Evolutionary conservation across 2,888 invertebrate genomes (phyloP).

Genomic region (Parnassius apollo): DNA sequence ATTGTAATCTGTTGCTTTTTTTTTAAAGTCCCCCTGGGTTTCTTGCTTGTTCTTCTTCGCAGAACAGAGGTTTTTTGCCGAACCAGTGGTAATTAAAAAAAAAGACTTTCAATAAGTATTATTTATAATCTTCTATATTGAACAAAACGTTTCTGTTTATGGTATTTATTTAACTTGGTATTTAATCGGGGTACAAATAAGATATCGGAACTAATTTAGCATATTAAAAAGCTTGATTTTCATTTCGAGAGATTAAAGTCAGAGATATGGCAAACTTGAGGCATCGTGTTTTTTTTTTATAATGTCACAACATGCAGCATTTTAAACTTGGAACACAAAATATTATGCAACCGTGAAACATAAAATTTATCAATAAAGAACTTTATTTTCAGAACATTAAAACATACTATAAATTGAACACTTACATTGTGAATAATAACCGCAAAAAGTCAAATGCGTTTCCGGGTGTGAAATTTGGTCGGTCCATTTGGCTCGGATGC

Average conservation of each 20-base stretch:
- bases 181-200: conserved; percentile 7
- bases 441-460: conserved; percentile 44
- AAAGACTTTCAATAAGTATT: no score
- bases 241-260: conserved; percentile 29
- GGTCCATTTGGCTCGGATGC: conserved; percentile 59
- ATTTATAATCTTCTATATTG: no score
- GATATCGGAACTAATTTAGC: conserved; percentile 16
- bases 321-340: conserved; percentile 31
- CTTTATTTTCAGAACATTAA: conserved; percentile 1
- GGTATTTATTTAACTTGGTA: no score
- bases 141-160: no score
- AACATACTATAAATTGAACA: neutral
- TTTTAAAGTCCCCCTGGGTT: no score
- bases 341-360: neutral
- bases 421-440: conserved; percentile 18
- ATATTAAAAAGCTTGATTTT: conserved; percentile 15
- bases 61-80: no score
- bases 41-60: no score
- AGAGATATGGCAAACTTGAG: conserved; percentile 29
- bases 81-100: no score
- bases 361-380: conserved; percentile 2
- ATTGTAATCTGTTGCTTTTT: no score
- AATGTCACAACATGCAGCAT: conserved; percentile 40
- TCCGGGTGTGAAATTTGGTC: conserved; percentile 73
- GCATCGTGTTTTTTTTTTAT: conserved; percentile 35